Conservation (phyloP, 1,140 invertebrate genomes). For the Pachypeltis micranthus region DNA sequence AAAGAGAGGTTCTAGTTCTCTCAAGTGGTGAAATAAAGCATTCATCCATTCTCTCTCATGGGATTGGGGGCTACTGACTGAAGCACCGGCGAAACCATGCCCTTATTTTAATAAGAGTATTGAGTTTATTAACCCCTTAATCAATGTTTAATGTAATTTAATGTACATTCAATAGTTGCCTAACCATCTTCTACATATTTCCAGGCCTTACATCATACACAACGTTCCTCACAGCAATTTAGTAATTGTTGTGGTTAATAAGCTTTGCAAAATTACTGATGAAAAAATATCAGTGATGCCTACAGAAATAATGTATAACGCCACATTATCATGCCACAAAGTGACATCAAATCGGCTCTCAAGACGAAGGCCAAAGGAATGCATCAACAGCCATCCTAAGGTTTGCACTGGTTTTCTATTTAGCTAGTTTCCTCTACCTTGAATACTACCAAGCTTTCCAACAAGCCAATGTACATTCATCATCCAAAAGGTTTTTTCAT, state of each 20-base stretch:
- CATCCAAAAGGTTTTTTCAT: not conserved
- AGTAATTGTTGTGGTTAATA: constrained; percentile 68
- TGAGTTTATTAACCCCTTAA: not conserved
- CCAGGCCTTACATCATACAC: constrained; percentile 67
- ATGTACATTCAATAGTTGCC: not conserved
- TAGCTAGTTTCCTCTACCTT: not conserved
- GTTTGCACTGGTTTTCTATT: constrained; percentile 28
- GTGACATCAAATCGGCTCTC: constrained; percentile 28
- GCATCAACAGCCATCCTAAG: constrained; percentile 35
- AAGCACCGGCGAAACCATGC: not conserved
- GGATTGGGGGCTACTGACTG: not conserved
- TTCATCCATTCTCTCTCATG: no score
- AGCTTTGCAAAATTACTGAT: constrained; percentile 40
- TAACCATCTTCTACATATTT: constrained; percentile 22
- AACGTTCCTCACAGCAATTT: constrained; percentile 71
- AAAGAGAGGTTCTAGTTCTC: no score
- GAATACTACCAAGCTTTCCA: not conserved
- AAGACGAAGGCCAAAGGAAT: constrained; percentile 34
- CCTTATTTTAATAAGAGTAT: not conserved
- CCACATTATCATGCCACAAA: constrained; percentile 29
- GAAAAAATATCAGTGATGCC: constrained; percentile 32
- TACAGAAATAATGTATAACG: constrained; percentile 31
- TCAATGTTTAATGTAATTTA: not conserved
- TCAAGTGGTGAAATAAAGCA: no score
- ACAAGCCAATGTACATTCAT: not conserved